Conservation (phyloP, 2,797 vertebrate species). For the Serranus cabrilla region DNA sequence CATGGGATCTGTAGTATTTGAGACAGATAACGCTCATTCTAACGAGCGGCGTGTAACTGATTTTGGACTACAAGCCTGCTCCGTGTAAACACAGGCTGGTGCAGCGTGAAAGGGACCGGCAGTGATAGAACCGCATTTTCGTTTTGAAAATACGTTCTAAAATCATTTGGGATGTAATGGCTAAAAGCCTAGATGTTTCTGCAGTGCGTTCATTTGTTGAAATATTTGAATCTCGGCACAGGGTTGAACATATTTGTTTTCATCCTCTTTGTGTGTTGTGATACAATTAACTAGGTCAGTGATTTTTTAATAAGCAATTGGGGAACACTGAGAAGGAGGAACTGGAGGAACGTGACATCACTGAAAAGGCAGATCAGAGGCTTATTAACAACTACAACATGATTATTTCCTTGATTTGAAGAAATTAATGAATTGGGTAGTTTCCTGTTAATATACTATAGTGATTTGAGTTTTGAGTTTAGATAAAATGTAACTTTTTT, state of each 20-base stretch:
- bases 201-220: not conserved
- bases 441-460: no score
- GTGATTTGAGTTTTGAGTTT: no score
- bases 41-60: not conserved
- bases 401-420: no score
- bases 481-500: not conserved
- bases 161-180: not conserved
- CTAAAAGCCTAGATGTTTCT: not conserved
- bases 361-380: not conserved
- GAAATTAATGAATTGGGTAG: no score
- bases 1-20: conserved; percentile 68
- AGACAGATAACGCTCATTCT: not conserved
- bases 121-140: not conserved
- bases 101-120: not conserved
- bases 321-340: not conserved
- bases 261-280: not conserved
- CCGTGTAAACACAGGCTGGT: conserved; percentile 1
- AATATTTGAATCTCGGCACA: not conserved
- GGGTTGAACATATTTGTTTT: not conserved
- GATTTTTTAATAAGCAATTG: not conserved
- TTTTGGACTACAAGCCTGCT: conserved; percentile 50
- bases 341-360: not conserved
- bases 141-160: not conserved
- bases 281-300: not conserved
- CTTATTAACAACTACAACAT: no score